Evolutionary conservation across 2,113 vertebrate genomes (phyloP).

Genomic region (Pithys albifrons): DNA sequence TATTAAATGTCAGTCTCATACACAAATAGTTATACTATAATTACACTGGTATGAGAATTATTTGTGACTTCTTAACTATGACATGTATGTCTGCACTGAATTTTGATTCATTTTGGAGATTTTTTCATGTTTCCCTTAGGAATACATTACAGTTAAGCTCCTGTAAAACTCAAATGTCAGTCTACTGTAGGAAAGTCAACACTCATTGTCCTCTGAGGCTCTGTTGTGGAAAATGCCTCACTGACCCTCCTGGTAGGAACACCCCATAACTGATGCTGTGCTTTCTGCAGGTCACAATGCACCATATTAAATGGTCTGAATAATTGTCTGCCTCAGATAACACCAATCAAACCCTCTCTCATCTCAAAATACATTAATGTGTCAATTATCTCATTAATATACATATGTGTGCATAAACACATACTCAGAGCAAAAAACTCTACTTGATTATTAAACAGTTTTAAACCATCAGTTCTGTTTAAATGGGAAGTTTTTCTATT

Average conservation of each 20-base stretch:
- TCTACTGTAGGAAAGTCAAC: not conserved
- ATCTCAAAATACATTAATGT: not conserved
- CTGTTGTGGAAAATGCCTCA: not conserved
- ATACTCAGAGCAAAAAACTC: not conserved
- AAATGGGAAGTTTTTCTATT: not conserved
- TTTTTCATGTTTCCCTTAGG: not conserved
- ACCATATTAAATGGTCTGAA: rapidly evolving
- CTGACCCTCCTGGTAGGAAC: not conserved
- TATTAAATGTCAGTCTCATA: not conserved
- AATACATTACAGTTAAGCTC: not conserved
- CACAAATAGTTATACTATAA: not conserved
- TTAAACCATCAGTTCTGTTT: not conserved
- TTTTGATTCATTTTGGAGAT: not conserved
- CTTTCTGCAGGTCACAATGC: not conserved
- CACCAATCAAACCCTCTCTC: not conserved
- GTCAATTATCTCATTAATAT: rapidly evolving
- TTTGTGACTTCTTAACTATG: not conserved
- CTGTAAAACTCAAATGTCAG: not conserved
- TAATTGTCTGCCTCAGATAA: not conserved
- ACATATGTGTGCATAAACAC: rapidly evolving
- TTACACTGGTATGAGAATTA: not conserved
- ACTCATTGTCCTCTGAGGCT: not conserved
- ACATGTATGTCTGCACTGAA: not conserved
- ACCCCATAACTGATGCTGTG: too few relatives aligned
- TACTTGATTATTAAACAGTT: not conserved